Base-by-base conservation (phyloP, 1,140 invertebrate genomes). In the Phenacoccus solenopsis region DNA sequence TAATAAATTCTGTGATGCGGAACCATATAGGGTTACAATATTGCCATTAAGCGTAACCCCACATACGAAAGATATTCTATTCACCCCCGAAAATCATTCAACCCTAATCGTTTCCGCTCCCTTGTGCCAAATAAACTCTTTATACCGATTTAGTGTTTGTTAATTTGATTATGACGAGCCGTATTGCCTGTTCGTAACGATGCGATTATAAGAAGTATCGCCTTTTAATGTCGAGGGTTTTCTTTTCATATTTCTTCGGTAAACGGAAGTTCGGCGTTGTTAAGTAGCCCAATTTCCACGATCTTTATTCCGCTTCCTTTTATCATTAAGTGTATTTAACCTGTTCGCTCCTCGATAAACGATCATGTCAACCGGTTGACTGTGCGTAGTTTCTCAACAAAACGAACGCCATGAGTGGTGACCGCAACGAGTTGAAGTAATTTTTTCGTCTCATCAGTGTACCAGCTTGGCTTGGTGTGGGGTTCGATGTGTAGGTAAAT, bases 131-230 rank as follows among this genome's bases (percentile, higher is more conserved):
- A 64, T 64, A 64, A 64, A 64, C 59, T 64, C 59, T 64, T 64
- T 64, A 64, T 16, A 64, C 10, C 59, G 59, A 64, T 64, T 64
- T 64, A 64, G 59, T 64, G 59, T 64, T 64, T 64, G 59, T 64
- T 64, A 64, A 64, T 64, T 64, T 64, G 59, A 64, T 64, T 64
- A 64, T 64, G 59, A 64, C 25, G 59, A 64, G 59, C 59, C 59
- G 59, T 64, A 22, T 64, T 64, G 59, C 59, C 59, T 64, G 59
- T 64, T 64, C 59, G 16, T 64, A 64, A 64, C 38, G 38, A 49
- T 64, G 59, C 59, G 59, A 64, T 64, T 49, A 49, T 49, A 64
- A 64, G 25, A 64, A 64, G 59, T 64, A 27, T 25, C 21, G 59
- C 59, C 16, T 27, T 64, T 64, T n/a, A 4, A 49, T 49, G 16